Evolutionary conservation across 2,888 invertebrate species (phyloP).

Genomic region (Drosophila imparisetae): DNA sequence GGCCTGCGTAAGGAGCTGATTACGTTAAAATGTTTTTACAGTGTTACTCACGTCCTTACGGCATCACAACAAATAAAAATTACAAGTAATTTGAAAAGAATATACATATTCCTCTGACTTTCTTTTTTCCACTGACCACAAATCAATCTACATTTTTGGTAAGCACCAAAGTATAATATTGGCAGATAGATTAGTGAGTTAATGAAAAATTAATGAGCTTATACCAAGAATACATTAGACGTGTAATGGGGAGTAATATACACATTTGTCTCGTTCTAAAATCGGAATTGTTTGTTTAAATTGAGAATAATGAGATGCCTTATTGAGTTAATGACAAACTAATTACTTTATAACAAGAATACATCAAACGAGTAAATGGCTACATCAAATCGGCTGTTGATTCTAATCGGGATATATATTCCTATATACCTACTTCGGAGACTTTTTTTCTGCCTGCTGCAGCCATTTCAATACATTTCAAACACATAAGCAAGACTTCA

Average conservation of each 20-base stretch:
- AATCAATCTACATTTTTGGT: background rate
- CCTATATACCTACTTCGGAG: background rate
- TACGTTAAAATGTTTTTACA: background rate
- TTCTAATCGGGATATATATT: background rate
- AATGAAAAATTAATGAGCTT: background rate
- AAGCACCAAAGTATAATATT: background rate
- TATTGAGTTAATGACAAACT: too few species aligned
- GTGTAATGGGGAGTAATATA: background rate
- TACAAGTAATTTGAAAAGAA: background rate
- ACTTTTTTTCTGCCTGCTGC: background rate
- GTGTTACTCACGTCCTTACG: background rate
- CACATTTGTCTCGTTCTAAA: background rate
- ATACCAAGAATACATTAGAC: background rate
- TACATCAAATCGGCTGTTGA: background rate
- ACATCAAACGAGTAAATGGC: too few species aligned
- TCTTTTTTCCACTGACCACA: background rate
- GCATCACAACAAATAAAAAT: background rate
- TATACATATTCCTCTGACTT: background rate
- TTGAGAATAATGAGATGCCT: background rate
- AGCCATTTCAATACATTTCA: too few species aligned
- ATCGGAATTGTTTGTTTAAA: background rate
- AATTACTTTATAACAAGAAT: too few species aligned
- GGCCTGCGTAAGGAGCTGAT: background rate
- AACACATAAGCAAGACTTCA: background rate
- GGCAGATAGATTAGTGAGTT: background rate